Evolutionary conservation across 2,888 invertebrate species (phyloP).

Genomic region (Synanthedon vespiformis): DNA sequence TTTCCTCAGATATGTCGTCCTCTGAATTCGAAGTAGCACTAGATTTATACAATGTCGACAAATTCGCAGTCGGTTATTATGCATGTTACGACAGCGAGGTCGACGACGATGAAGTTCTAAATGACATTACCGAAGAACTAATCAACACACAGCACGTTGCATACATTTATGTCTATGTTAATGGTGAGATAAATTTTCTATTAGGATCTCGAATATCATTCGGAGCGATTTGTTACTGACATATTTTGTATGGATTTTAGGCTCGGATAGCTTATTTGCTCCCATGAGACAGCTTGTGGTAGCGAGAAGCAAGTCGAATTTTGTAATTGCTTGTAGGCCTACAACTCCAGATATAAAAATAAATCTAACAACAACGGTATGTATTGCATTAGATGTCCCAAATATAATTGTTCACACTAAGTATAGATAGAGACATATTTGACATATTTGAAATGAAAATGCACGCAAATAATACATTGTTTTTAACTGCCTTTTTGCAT

Average conservation of each 20-base stretch:
- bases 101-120: slow-evolving; percentile 30
- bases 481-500: background rate
- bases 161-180: slow-evolving; percentile 56
- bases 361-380: slow-evolving; percentile 39
- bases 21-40: slow-evolving; percentile 55
- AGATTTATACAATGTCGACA: slow-evolving; percentile 49
- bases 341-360: slow-evolving; percentile 54
- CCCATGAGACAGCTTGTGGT: slow-evolving; percentile 47
- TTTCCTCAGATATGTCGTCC: slow-evolving; percentile 20
- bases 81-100: slow-evolving; percentile 60
- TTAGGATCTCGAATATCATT: background rate
- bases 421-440: background rate
- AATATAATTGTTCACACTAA: background rate
- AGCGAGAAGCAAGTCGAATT: slow-evolving; percentile 29
- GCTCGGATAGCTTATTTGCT: slow-evolving; percentile 45
- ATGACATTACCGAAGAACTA: slow-evolving; percentile 40
- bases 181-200: slow-evolving; percentile 38
- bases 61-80: slow-evolving; percentile 65
- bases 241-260: slow-evolving; percentile 43
- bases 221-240: slow-evolving; percentile 7
- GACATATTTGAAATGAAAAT: background rate
- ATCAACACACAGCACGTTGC: slow-evolving; percentile 38
- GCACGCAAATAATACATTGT: background rate
- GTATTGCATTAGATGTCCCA: slow-evolving; percentile 23
- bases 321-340: slow-evolving; percentile 59